Conservation (phyloP, 1,140 invertebrate genomes). For the Drosophila punjabiensis region DNA sequence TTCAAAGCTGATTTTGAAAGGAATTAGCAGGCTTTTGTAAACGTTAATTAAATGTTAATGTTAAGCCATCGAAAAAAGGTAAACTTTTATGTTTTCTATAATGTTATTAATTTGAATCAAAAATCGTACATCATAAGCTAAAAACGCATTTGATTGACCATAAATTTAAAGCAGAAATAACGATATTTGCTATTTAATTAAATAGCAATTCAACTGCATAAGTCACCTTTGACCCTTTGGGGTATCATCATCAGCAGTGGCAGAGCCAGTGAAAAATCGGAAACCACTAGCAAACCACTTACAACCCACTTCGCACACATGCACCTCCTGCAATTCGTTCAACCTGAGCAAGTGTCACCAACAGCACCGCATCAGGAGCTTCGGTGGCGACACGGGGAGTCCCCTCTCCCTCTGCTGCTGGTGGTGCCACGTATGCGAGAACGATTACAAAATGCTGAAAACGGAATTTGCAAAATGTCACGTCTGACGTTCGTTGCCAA, state of each 20-base stretch:
- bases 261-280: conserved; percentile 21
- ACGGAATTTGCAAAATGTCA: conserved; percentile 79
- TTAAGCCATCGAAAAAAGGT: background rate
- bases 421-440: conserved; percentile 23
- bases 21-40: no score
- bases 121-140: background rate
- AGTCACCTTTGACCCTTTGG: background rate
- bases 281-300: conserved; percentile 40
- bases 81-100: background rate
- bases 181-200: background rate
- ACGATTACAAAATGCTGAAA: conserved; percentile 68
- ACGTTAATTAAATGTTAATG: conserved; percentile 3
- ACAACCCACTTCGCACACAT: conserved; percentile 29
- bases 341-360: conserved; percentile 39
- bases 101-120: background rate
- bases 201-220: background rate
- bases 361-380: conserved; percentile 19
- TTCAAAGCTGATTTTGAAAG: background rate
- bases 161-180: background rate
- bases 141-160: background rate
- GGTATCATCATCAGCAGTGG: conserved; percentile 3
- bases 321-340: background rate
- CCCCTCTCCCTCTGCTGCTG: background rate
- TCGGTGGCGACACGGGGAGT: conserved; percentile 2
- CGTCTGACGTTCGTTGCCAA: conserved; percentile 73